These are phyloP conservation scores for Proctacanthus coquilletti DNA, from an alignment of 1,140 invertebrate genomes.

Conservation along the genomic window DNA sequence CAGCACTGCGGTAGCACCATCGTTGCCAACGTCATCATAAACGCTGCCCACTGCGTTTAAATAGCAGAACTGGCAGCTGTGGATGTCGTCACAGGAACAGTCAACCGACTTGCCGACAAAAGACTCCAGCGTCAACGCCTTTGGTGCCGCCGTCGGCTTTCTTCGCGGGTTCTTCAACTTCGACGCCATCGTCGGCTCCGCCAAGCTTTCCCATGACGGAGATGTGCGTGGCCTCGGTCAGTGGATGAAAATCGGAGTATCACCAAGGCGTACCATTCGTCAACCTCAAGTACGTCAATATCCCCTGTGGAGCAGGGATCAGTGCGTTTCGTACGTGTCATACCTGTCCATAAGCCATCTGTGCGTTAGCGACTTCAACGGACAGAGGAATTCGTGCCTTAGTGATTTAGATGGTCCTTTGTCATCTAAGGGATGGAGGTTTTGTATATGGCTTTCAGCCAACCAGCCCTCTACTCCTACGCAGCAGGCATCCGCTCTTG, in stretches of 20 bases:
- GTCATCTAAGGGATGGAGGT: conserved; percentile 38
- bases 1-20: conserved; percentile 46
- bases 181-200: too few species aligned
- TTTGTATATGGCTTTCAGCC: conserved; percentile 39
- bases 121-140: conserved; percentile 21
- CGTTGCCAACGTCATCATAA: conserved; percentile 41
- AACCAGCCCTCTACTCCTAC: conserved; percentile 46
- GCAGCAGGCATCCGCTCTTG: conserved; percentile 28
- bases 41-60: conserved; percentile 50
- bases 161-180: too few species aligned
- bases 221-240: conserved; percentile 19
- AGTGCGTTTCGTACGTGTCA: conserved; percentile 20
- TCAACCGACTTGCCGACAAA: conserved; percentile 16
- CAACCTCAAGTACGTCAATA: conserved; percentile 21
- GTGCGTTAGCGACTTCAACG: conserved; percentile 31
- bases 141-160: too few species aligned
- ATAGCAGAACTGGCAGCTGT: conserved; percentile 15
- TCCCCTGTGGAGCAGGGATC: conserved; percentile 25
- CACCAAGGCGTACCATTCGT: too few species aligned
- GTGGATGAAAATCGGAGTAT: conserved; percentile 26
- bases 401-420: conserved; percentile 37
- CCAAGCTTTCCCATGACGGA: background rate
- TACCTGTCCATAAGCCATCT: conserved; percentile 31
- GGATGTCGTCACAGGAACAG: conserved; percentile 21
- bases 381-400: conserved; percentile 25